A percentile compares a stretch with the other conserved stretches of the same genome.
phyloP scores from a whole-genome alignment of 2,797 vertebrate genomes.

The Sternarchorhynchus goeldii region DNA sequence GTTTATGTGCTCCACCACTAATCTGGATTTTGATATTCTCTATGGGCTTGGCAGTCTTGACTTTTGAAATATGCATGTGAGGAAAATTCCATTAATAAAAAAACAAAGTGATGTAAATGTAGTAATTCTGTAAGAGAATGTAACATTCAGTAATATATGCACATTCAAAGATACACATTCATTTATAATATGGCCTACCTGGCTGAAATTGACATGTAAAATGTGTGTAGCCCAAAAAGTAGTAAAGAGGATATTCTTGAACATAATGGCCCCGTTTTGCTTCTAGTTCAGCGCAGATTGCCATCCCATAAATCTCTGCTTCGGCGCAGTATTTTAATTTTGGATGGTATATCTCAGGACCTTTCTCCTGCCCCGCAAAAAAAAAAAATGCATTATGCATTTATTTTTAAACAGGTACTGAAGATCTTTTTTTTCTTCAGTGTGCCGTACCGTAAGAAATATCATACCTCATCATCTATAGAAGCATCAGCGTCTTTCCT shows the following conservation, averaged over 20 bases:
- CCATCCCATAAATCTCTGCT: slow-evolving; percentile 64
- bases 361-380: slow-evolving; percentile 46
- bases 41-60: slow-evolving; percentile 58
- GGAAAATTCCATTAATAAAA: not conserved
- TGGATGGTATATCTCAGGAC: slow-evolving; percentile 58
- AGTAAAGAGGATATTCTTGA: slow-evolving; percentile 75
- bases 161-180: too few relatives aligned
- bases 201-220: slow-evolving; percentile 65
- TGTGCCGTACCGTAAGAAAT: not conserved
- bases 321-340: slow-evolving; percentile 63
- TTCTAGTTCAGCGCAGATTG: slow-evolving; percentile 71
- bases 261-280: slow-evolving; percentile 66
- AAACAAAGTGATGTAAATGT: not conserved
- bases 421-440: not conserved
- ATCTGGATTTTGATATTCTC: slow-evolving; percentile 76
- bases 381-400: not conserved
- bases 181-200: slow-evolving; percentile 61
- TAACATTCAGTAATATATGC: not conserved
- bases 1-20: slow-evolving; percentile 47
- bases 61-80: slow-evolving; percentile 57
- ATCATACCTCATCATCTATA: slow-evolving; percentile 57
- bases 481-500: slow-evolving; percentile 1
- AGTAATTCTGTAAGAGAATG: not conserved
- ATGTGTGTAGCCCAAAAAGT: slow-evolving; percentile 72
- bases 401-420: slow-evolving; percentile 4